Percentiles rank a stretch among this genome's conserved stretches.
Evolutionary conservation across 1,140 invertebrate species (phyloP).

Genomic region (Atta colombica): DNA sequence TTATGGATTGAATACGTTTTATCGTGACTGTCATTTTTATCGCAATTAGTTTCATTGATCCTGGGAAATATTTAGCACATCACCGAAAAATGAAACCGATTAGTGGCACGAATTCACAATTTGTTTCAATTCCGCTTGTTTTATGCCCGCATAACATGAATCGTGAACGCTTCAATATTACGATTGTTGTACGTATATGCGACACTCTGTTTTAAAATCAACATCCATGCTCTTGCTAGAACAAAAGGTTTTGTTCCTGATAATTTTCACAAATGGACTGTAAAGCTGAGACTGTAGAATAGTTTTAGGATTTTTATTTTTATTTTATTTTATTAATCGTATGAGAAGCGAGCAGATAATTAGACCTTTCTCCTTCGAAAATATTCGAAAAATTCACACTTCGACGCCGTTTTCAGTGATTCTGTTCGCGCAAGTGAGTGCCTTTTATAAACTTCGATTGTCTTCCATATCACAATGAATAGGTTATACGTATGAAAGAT

Average conservation of each 20-base stretch:
- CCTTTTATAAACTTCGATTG: slow-evolving; percentile 75
- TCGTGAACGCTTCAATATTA: not conserved
- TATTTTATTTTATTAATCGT: slow-evolving; percentile 33
- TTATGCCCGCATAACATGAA: not conserved
- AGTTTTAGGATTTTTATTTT: slow-evolving; percentile 43
- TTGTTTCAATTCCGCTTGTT: not conserved
- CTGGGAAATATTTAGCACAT: not conserved
- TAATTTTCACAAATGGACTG: slow-evolving; percentile 30
- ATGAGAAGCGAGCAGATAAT: not conserved
- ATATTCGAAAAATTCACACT: not conserved
- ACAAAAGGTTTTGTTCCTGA: slow-evolving; percentile 18
- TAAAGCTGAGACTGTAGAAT: slow-evolving; percentile 36
- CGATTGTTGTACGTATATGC: not conserved
- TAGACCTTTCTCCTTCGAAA: slow-evolving; percentile 4
- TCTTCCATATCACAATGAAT: slow-evolving; percentile 77
- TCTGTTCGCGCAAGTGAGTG: slow-evolving; percentile 45
- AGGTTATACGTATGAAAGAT: slow-evolving; percentile 33
- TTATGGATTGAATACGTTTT: not conserved
- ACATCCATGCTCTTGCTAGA: not conserved
- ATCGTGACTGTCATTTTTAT: not conserved
- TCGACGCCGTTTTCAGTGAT: slow-evolving; percentile 19
- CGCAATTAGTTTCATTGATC: not conserved
- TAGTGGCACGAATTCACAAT: not conserved
- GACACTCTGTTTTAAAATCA: slow-evolving; percentile 2
- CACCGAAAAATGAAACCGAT: not conserved